These are phyloP conservation scores for Bagarius yarrelli DNA, from an alignment of 2,113 vertebrate genomes.

Conservation along the genomic window DNA sequence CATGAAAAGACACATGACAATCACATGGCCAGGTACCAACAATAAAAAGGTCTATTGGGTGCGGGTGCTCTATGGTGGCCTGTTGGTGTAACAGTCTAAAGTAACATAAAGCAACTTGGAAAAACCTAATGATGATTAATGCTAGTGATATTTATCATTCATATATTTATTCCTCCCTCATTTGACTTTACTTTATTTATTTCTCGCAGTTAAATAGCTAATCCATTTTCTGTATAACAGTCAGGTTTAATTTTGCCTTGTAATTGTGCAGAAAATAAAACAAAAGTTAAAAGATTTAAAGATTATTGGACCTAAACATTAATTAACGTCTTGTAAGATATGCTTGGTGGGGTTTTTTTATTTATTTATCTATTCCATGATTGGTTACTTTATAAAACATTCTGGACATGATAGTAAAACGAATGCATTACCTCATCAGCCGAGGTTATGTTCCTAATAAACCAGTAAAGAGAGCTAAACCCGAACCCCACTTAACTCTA, in stretches of 20 bases:
- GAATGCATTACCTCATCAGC: background rate
- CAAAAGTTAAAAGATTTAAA: background rate
- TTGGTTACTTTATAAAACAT: background rate
- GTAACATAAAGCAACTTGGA: no score
- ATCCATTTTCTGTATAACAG: background rate
- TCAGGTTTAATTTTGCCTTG: background rate
- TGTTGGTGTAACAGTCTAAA: no score
- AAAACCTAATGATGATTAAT: no score
- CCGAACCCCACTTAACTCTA: background rate
- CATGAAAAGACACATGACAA: no score
- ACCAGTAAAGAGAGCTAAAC: background rate
- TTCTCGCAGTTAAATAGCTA: background rate
- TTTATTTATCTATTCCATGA: background rate
- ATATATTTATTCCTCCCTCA: background rate
- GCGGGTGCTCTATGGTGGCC: no score
- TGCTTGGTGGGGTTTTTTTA: background rate
- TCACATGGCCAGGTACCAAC: no score
- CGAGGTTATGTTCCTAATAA: background rate
- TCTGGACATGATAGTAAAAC: background rate
- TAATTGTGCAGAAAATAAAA: background rate
- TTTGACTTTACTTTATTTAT: background rate
- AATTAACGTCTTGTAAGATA: background rate
- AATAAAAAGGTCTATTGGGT: no score
- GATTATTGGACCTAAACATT: background rate
- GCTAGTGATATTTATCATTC: background rate